Evolutionary conservation across 2,888 invertebrate species (phyloP).

Genomic region (Pollenia angustigena): DNA sequence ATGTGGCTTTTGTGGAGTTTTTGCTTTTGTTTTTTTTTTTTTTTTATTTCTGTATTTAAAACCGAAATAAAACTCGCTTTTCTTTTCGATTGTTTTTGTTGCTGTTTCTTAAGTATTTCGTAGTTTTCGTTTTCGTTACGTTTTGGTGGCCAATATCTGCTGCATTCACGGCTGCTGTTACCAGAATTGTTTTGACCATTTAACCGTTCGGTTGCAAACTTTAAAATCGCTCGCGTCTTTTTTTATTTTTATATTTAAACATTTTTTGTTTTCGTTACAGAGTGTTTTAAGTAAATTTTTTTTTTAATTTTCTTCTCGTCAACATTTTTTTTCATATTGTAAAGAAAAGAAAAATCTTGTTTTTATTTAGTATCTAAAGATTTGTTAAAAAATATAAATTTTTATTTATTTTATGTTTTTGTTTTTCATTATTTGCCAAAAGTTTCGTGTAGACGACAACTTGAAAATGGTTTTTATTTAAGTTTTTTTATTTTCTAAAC

Average conservation of each 20-base stretch:
- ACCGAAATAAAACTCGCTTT: slow-evolving; percentile 48
- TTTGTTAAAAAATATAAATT: slow-evolving; percentile 48
- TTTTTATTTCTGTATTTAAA: slow-evolving; percentile 19
- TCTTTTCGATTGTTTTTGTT: slow-evolving; percentile 33
- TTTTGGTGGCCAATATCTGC: slow-evolving; percentile 69
- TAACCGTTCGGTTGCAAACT: slow-evolving; percentile 76
- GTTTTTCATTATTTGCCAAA: slow-evolving; percentile 18
- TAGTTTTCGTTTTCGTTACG: slow-evolving; percentile 44
- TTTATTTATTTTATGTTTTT: slow-evolving; percentile 3
- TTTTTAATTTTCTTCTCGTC: slow-evolving; percentile 12
- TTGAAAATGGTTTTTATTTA: slow-evolving; percentile 30
- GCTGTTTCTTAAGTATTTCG: slow-evolving; percentile 22
- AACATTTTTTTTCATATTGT: not conserved
- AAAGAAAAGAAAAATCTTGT: slow-evolving; percentile 63
- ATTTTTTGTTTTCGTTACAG: slow-evolving; percentile 41
- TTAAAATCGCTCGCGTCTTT: slow-evolving; percentile 65
- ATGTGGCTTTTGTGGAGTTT: not conserved
- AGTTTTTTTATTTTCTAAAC: slow-evolving; percentile 1
- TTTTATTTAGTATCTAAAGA: slow-evolving; percentile 56
- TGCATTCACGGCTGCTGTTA: slow-evolving; percentile 73
- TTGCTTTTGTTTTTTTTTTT: not conserved
- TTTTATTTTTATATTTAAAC: slow-evolving; percentile 3
- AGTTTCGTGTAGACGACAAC: slow-evolving; percentile 35
- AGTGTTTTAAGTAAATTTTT: slow-evolving; percentile 35
- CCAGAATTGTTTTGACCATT: slow-evolving; percentile 77